These are phyloP conservation scores for Peromyscus maniculatus DNA, from an alignment of 2,113 vertebrate genomes.

Conservation along the genomic window DNA sequence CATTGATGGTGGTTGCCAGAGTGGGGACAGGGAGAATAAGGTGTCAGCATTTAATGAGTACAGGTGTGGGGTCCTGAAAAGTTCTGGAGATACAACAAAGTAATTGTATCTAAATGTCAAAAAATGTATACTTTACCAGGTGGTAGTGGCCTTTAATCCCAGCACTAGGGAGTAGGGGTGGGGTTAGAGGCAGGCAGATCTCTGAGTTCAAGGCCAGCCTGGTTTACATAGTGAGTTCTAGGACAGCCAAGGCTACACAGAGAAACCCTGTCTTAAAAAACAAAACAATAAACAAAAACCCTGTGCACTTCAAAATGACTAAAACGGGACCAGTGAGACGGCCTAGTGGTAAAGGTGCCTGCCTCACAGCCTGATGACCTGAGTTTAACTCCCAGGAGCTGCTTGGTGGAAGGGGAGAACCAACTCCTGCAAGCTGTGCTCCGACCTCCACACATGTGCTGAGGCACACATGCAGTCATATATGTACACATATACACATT, in stretches of 20 bases:
- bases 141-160: no score
- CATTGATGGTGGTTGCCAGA: not conserved
- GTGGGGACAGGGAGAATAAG: not conserved
- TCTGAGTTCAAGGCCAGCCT: no score
- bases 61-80: not conserved
- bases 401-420: not conserved
- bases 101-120: not conserved
- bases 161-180: no score
- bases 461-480: no score
- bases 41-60: not conserved
- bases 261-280: no score
- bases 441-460: not conserved
- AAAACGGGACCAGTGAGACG: not conserved
- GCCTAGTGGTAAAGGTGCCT: not conserved
- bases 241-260: no score
- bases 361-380: no score
- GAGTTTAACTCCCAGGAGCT: not conserved
- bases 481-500: not conserved
- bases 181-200: no score
- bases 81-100: not conserved
- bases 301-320: constrained; percentile 13
- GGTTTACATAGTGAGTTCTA: no score
- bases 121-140: not conserved
- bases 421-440: not conserved
- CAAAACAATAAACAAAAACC: no score